These are phyloP conservation scores for Alca torda DNA, from an alignment of 2,797 vertebrate species.

Conservation along the genomic window DNA sequence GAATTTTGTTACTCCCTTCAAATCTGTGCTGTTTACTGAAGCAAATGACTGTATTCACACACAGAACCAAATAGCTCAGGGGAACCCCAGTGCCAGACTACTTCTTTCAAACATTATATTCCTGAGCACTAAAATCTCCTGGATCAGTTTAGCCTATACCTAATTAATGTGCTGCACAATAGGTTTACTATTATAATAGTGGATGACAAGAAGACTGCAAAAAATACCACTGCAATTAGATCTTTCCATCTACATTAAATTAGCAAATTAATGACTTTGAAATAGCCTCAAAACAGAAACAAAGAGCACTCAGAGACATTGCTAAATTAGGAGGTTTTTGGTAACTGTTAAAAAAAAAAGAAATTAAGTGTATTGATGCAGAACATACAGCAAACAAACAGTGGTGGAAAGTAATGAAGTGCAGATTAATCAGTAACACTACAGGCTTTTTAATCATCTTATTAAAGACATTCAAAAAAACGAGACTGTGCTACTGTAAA, in stretches of 20 bases:
- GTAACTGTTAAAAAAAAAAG: neutral
- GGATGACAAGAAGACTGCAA: constrained; percentile 33
- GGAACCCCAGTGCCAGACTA: neutral
- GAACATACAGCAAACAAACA: constrained; percentile 27
- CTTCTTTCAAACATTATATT: constrained; percentile 21
- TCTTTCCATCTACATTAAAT: constrained; percentile 57
- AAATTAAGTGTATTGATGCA: constrained; percentile 41
- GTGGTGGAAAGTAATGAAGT: constrained; percentile 36
- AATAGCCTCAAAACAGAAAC: constrained; percentile 57
- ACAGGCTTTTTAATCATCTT: neutral
- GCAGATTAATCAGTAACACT: constrained; percentile 7
- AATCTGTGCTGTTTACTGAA: neutral
- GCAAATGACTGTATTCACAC: neutral
- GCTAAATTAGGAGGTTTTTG: constrained; percentile 22
- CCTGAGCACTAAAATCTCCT: neutral
- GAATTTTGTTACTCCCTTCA: neutral
- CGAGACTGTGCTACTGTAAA: neutral
- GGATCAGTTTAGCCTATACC: constrained; percentile 18
- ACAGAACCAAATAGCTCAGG: neutral
- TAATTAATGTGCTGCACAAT: constrained; percentile 8
- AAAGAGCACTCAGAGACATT: constrained; percentile 13
- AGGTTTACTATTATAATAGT: constrained; percentile 46
- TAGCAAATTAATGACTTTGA: constrained; percentile 55
- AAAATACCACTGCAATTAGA: constrained; percentile 49
- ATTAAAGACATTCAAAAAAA: neutral